Evolutionary conservation across 1,140 invertebrate species (phyloP).

Genomic region (Temnothorax curvispinosus): DNA sequence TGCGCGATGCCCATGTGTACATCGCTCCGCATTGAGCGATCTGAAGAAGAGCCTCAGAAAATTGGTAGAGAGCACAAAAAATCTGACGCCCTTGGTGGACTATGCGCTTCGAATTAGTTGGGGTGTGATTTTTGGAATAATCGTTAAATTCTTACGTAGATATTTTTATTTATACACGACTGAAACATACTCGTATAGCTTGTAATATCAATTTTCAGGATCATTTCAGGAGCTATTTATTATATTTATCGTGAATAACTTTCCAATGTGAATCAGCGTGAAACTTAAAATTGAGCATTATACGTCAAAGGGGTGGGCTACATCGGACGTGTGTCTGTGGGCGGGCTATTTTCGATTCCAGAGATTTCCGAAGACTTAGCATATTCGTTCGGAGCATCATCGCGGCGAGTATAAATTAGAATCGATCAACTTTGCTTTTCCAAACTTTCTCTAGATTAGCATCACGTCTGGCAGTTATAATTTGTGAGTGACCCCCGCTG

Average conservation of each 20-base stretch:
- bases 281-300: constrained; percentile 9
- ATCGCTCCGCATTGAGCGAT: constrained; percentile 10
- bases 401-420: constrained; percentile 76
- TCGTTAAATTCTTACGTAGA: not conserved
- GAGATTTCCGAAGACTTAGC: constrained; percentile 62
- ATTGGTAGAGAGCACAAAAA: not conserved
- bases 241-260: constrained; percentile 10
- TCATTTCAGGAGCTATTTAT: not conserved
- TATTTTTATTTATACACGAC: not conserved
- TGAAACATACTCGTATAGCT: not conserved
- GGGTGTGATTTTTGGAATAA: constrained; percentile 57
- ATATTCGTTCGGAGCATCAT: constrained; percentile 36
- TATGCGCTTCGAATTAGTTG: constrained; percentile 49
- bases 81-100: not conserved
- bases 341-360: constrained; percentile 21
- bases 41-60: constrained; percentile 12
- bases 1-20: not conserved
- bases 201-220: not conserved
- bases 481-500: constrained; percentile 84
- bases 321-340: constrained; percentile 8
- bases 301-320: not conserved
- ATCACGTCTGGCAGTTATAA: constrained; percentile 84
- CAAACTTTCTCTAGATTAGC: constrained; percentile 85
- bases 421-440: constrained; percentile 82
- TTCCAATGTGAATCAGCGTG: not conserved